Percentiles rank a stretch among this genome's conserved stretches.
These are phyloP conservation scores for Pristionchus arcanus DNA, from an alignment of 2,888 invertebrate species.

Conservation along the genomic window DNA sequence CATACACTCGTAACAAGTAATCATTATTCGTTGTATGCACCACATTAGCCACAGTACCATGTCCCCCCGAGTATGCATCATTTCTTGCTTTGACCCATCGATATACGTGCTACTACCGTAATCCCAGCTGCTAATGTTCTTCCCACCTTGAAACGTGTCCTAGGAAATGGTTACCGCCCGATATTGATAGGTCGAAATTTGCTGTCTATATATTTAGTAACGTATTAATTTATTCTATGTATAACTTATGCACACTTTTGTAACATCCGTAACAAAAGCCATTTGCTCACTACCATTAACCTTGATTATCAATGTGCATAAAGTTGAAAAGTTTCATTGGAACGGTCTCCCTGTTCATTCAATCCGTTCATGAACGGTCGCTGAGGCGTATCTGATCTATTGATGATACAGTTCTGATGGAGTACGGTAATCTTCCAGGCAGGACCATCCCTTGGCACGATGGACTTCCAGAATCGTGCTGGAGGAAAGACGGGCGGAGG, in stretches of 20 bases:
- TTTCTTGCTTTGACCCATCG: constrained; percentile 49
- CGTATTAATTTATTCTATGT: not conserved
- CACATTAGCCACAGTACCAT: not conserved
- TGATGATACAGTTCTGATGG: not conserved
- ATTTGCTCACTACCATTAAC: constrained; percentile 50
- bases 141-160: constrained; percentile 35
- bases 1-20: not conserved
- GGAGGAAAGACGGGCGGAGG: constrained; percentile 99
- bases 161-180: constrained; percentile 50
- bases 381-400: constrained; percentile 1
- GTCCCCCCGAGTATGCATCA: not conserved
- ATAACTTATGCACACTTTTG: constrained; percentile 7
- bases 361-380: constrained; percentile 18
- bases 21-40: constrained; percentile 10
- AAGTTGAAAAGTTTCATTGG: not conserved
- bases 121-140: not conserved
- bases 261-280: not conserved
- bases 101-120: constrained; percentile 10
- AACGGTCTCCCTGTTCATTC: not conserved
- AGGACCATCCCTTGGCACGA: constrained; percentile 79
- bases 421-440: constrained; percentile 2
- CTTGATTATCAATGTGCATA: constrained; percentile 20
- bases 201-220: not conserved
- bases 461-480: constrained; percentile 99
- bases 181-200: constrained; percentile 52